Evolutionary conservation across 1,140 invertebrate genomes (phyloP).

Genomic region (Megalopta genalis): DNA sequence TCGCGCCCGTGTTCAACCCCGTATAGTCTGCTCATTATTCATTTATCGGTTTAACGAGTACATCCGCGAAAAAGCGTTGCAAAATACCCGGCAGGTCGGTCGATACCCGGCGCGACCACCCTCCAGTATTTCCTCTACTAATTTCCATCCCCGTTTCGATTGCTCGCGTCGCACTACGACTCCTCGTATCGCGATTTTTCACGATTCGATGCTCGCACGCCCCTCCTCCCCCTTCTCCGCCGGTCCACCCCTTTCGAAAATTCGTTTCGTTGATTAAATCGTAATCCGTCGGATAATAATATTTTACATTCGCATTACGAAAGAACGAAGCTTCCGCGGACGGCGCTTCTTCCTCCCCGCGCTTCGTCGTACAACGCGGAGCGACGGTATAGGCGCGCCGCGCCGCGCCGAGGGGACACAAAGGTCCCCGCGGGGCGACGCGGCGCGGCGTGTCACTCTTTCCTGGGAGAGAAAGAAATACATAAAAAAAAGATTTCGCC

Average conservation of each 20-base stretch:
- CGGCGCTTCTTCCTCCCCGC: no score
- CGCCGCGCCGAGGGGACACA: no score
- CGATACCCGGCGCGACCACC: slow-evolving; percentile 41
- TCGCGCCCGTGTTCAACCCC: slow-evolving; percentile 57
- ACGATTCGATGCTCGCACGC: slow-evolving; percentile 14
- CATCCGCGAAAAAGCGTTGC: slow-evolving; percentile 68
- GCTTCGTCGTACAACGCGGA: no score
- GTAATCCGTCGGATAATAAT: not conserved
- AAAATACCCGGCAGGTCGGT: slow-evolving; percentile 59
- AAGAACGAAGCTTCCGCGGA: not conserved
- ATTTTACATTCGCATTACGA: not conserved
- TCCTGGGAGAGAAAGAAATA: no score
- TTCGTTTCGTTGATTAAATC: not conserved
- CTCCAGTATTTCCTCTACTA: slow-evolving; percentile 39
- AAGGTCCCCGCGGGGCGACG: no score
- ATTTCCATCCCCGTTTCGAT: slow-evolving; percentile 39
- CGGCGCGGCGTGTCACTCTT: not conserved
- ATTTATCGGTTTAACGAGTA: slow-evolving; percentile 73
- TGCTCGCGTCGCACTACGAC: slow-evolving; percentile 22
- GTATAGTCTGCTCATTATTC: slow-evolving; percentile 71
- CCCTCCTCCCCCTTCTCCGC: not conserved
- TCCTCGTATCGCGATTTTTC: slow-evolving; percentile 31
- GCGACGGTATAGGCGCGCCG: no score
- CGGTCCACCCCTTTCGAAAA: not conserved
- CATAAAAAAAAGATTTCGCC: slow-evolving; percentile 31